Conservation (phyloP, 2,797 vertebrate genomes). For the Holocentrus rufus region DNA sequence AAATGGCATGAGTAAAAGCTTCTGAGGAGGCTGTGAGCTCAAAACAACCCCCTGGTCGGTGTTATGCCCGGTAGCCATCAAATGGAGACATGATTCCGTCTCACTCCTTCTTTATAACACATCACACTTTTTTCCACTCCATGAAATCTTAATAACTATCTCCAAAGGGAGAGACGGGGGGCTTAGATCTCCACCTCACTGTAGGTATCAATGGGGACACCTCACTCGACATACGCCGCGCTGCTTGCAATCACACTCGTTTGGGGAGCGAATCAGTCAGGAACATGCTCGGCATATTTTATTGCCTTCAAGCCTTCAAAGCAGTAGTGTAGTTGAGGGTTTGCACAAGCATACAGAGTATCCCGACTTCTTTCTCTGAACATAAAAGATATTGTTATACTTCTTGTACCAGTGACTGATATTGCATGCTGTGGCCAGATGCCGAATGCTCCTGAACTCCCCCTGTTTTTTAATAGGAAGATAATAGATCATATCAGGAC, state of each 20-base stretch:
- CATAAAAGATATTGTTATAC: not conserved
- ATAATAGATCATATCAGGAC: not conserved
- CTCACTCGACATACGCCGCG: not conserved
- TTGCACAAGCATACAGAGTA: not conserved
- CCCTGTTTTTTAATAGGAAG: not conserved
- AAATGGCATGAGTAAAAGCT: not conserved
- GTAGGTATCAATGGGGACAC: conserved; percentile 6
- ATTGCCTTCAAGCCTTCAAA: conserved; percentile 7
- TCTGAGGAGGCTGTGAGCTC: not conserved
- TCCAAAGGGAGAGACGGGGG: conserved; percentile 20
- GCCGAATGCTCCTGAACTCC: not conserved
- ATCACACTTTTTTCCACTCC: not conserved
- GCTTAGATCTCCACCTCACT: conserved; percentile 20
- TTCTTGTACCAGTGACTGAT: not conserved
- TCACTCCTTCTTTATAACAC: not conserved
- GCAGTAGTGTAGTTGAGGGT: not conserved
- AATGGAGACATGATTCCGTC: conserved; percentile 16
- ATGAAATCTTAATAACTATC: conserved; percentile 44
- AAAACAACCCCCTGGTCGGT: not conserved
- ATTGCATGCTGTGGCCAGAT: not conserved
- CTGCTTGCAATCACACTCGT: not conserved
- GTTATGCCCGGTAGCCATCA: not conserved
- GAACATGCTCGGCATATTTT: conserved; percentile 17
- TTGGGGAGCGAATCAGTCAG: conserved; percentile 5
- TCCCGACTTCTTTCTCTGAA: not conserved